Evolutionary conservation across 2,797 vertebrate species (phyloP).

Genomic region (Centropyge bicolor): DNA sequence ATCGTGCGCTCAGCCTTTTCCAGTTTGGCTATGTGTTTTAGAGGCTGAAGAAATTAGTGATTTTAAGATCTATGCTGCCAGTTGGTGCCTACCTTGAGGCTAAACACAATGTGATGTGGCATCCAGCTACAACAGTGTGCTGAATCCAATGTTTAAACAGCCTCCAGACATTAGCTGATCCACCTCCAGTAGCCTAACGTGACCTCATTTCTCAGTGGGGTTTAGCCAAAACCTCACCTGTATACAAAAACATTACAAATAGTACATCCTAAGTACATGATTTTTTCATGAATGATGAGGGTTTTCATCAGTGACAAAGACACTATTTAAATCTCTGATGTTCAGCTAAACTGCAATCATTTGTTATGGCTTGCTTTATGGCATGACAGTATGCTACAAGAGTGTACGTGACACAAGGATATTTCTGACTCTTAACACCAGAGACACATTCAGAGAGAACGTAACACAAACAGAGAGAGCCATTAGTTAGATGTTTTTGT

Average conservation of each 20-base stretch:
- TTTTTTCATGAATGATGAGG: too few species aligned
- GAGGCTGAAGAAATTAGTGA: slow-evolving; percentile 61
- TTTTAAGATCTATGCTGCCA: slow-evolving; percentile 49
- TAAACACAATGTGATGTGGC: slow-evolving; percentile 54
- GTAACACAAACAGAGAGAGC: slow-evolving; percentile 18
- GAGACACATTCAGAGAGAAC: slow-evolving; percentile 8
- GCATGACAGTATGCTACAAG: background rate
- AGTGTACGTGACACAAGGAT: background rate
- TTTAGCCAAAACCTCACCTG: background rate
- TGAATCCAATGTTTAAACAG: slow-evolving; percentile 50
- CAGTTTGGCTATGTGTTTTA: slow-evolving; percentile 60
- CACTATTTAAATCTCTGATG: background rate
- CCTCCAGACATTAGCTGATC: slow-evolving; percentile 52
- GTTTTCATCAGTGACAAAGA: background rate
- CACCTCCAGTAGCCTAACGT: slow-evolving; percentile 35
- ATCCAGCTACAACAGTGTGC: slow-evolving; percentile 41
- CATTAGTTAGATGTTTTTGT: slow-evolving; percentile 27
- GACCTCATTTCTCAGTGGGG: slow-evolving; percentile 35
- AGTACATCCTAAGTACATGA: background rate
- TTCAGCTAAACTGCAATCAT: background rate
- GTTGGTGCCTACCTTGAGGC: slow-evolving; percentile 60
- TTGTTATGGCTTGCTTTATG: background rate
- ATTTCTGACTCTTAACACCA: slow-evolving; percentile 36
- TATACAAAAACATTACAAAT: background rate
- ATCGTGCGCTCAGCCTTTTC: slow-evolving; percentile 59